Base-by-base conservation (phyloP, 2,797 vertebrate species). In the Gephyroberyx darwinii region DNA sequence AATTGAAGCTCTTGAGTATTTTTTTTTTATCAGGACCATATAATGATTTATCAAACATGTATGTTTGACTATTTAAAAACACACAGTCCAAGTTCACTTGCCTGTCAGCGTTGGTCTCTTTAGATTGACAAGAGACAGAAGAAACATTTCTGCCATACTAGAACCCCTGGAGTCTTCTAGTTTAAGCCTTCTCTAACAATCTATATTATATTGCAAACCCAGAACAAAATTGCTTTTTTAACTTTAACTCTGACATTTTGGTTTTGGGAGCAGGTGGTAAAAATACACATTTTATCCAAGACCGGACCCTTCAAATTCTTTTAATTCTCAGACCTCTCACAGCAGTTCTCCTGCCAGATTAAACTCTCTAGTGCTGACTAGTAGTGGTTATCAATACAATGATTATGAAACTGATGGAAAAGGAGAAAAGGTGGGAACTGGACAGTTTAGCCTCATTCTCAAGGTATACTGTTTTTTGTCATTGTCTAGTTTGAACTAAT, bases 1-100 rank as follows among this genome's bases (percentile, higher is more conserved):
- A 79, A 88, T 87, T 74, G 79, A 80, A 84, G 57, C 60, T 68
- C 73, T 60, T 67, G 54, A 69, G 62, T 8, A 53, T 67, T 17
- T 74, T 10, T 55, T 63, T 43, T 69, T 82, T 64, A 69, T 69
- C 43, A 75, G 66, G 83, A 78, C 76, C 74, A 81, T 69, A 81
- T 80, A 78, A 31, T 78, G 71, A 63, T 52, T 80, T 54, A 81
- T 86, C 78, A 72, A 26, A 7, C 41, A 60, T 37, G 37, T 19
- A 3, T 37, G 43, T 51, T 47, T 66, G 76, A 81, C 39, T 48
- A 57, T 61, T 33, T 77, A 60, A 88, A 67, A 17, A 26, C 57
- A 8, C 64, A 65, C 47, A 78, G 78, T 20, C 17, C 12, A 17
- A 58, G 50, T 53, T 76, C 66, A 58, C 69, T 66, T 64, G 66